Conservation (phyloP, 2,797 vertebrate genomes). For the Crenuchus spilurus region DNA sequence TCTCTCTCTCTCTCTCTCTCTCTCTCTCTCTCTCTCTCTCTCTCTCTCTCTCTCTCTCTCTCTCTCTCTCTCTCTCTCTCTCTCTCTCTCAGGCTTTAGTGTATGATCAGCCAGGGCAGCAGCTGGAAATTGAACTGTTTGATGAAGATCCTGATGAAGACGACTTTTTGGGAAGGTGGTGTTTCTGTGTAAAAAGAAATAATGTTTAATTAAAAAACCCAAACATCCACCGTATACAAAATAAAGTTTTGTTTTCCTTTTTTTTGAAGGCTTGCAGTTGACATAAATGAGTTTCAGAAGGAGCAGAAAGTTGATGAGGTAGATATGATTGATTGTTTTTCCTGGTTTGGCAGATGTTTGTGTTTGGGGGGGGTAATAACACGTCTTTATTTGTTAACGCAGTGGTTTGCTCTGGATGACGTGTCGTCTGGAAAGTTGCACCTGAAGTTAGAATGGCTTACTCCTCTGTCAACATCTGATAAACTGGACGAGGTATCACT, state of each 20-base stretch:
- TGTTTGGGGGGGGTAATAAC: too few relatives aligned
- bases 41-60: slow-evolving; percentile 30
- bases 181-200: neutral
- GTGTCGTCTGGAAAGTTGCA: slow-evolving; percentile 88
- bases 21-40: neutral
- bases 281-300: slow-evolving; percentile 86
- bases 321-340: slow-evolving; percentile 36
- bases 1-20: neutral
- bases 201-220: neutral
- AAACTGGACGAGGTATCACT: slow-evolving; percentile 85
- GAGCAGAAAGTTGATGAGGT: slow-evolving; percentile 89
- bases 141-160: slow-evolving; percentile 96
- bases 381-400: slow-evolving; percentile 13
- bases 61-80: slow-evolving; percentile 32
- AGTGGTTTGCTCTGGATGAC: slow-evolving; percentile 93
- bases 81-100: slow-evolving; percentile 78
- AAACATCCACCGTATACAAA: too few relatives aligned
- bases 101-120: slow-evolving; percentile 80
- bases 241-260: too few relatives aligned
- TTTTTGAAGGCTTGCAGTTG: slow-evolving; percentile 80
- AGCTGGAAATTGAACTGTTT: slow-evolving; percentile 88
- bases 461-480: slow-evolving; percentile 80
- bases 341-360: neutral
- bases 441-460: slow-evolving; percentile 91
- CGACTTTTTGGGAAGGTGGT: slow-evolving; percentile 91